phyloP scores from a whole-genome alignment of 2,113 vertebrate species.

The Petrocephalus zakoni region DNA sequence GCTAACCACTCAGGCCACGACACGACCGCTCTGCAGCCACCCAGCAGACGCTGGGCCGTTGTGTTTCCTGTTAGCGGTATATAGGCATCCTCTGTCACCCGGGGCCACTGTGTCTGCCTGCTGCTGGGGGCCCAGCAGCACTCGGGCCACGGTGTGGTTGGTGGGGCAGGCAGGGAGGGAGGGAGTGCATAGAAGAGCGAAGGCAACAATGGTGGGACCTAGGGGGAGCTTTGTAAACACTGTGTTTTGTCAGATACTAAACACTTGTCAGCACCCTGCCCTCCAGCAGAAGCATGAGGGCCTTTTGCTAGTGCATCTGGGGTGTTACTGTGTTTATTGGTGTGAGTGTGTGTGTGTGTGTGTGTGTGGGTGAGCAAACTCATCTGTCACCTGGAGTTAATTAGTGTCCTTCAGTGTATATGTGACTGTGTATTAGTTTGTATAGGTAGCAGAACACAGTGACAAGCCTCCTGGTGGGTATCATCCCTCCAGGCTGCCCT shows the following conservation, averaged over 20 bases:
- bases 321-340: not conserved
- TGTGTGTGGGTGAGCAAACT: not conserved
- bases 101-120: not conserved
- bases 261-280: constrained; percentile 4
- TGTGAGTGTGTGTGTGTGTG: not conserved
- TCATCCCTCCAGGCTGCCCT: not conserved
- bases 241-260: constrained; percentile 7
- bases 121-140: not conserved
- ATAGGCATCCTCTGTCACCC: not conserved
- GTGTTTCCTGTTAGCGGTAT: not conserved
- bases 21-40: not conserved
- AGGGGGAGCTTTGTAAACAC: not conserved
- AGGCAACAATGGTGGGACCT: not conserved
- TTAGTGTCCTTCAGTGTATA: not conserved
- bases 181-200: not conserved
- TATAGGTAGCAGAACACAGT: not conserved
- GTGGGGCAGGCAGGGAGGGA: not conserved
- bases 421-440: not conserved
- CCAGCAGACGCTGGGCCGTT: not conserved
- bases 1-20: not conserved
- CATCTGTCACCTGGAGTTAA: not conserved
- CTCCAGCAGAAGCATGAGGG: not conserved
- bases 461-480: not conserved
- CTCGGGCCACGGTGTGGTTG: not conserved
- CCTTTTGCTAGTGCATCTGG: not conserved